Base-by-base conservation (phyloP, 2,113 vertebrate genomes). In the Ranitomeya imitator region DNA sequence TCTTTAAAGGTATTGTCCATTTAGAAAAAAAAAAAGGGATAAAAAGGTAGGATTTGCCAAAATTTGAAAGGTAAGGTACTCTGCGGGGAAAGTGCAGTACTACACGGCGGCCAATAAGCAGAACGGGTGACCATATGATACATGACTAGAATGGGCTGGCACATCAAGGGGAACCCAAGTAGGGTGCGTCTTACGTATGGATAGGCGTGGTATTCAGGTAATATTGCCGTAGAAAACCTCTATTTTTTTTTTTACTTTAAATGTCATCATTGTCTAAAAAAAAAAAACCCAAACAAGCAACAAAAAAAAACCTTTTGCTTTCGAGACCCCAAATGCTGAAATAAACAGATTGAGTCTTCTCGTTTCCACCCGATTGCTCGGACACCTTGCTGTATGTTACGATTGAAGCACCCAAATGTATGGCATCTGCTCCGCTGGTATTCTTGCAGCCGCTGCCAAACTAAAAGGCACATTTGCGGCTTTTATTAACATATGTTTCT, bases 401-500 rank as follows among this genome's bases (percentile, higher is more conserved):
- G 21, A 61, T 54, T 65, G 61, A 21, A 54, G 37, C 37, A 4
- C 80, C 37, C 80, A 21, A 13, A 45, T 83, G 80, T 85, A 59
- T 45, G n/a, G 71, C 84, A 85, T 85, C 65, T 85, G 83, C 63
- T 59, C 7, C 65, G 9, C 83, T 81, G 81, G 81, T 69, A 69
- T 52, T 67, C 54, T 61, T 54, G 81, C 63, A n/a, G 71, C 54
- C 14, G 52, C 84, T 85, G 69, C 69, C 84, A 78, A 79, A 86
- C 37, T n/a, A 86, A 78, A 31, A 78, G 74, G 54, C 37, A 86
- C 85, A 86, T 61, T 63, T 61, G n/a, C 26, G 15, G 71, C 19
- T 84, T 88, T 76, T 54, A 61, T 90, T 91, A 90, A 77, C 79
- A 88, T 85, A 85, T 63, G 90, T 79, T 90, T 89, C 83, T 61